Evolutionary conservation across 2,113 vertebrate genomes (phyloP).

Genomic region (Stercorarius parasiticus): DNA sequence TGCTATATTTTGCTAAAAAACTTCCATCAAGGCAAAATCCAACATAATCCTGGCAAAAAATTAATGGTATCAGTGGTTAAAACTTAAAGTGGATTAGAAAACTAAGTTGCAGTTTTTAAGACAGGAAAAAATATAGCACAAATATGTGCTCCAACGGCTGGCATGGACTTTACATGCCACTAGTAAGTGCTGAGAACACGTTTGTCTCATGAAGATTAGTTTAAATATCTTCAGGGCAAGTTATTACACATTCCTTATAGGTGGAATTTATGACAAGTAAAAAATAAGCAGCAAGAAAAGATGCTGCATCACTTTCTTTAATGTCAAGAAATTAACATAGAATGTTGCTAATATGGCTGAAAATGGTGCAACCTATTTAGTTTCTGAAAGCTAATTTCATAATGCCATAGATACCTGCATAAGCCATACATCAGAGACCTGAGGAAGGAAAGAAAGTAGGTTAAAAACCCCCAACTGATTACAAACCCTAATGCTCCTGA

Average conservation of each 20-base stretch:
- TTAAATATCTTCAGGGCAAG: background rate
- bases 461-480: background rate
- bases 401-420: background rate
- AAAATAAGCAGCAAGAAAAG: background rate
- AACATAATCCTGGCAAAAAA: background rate
- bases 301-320: background rate
- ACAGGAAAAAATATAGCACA: background rate
- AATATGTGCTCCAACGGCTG: background rate
- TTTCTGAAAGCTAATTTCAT: slow-evolving; percentile 30
- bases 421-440: slow-evolving; percentile 11
- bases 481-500: background rate
- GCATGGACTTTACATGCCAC: background rate
- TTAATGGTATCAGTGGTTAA: background rate
- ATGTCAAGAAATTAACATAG: background rate
- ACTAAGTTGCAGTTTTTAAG: background rate
- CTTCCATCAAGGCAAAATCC: background rate
- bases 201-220: background rate
- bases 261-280: background rate
- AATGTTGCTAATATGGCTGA: background rate
- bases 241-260: background rate
- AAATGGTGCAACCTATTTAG: background rate
- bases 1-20: background rate
- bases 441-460: background rate
- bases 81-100: background rate
- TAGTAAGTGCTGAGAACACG: background rate